phyloP scores from a whole-genome alignment of 2,888 invertebrate genomes.

The Lomographa bimaculata region DNA sequence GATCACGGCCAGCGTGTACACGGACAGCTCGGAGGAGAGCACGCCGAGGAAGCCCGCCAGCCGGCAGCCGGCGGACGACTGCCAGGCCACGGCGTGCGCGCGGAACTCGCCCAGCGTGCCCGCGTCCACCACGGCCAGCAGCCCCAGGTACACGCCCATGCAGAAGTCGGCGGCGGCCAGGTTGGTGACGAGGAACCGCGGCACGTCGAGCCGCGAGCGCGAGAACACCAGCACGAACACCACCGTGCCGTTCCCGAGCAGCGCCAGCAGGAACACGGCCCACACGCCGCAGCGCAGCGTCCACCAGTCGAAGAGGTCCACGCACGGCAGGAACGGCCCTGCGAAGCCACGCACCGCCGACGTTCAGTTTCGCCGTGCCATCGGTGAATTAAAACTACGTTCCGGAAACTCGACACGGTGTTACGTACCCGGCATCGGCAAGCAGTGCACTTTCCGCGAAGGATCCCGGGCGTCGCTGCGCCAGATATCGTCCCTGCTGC shows the following conservation, averaged over 20 bases:
- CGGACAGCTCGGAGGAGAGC: constrained; percentile 95
- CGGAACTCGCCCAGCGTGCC: constrained; percentile 98
- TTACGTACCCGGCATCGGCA: constrained; percentile 89
- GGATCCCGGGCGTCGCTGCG: constrained; percentile 39
- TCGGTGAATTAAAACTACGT: too few species aligned
- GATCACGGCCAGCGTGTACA: constrained; percentile 97
- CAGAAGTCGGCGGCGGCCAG: constrained; percentile 98
- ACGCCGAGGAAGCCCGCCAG: constrained; percentile 97
- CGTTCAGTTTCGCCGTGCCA: too few species aligned
- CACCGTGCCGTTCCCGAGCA: constrained; percentile 98
- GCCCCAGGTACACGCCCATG: constrained; percentile 97
- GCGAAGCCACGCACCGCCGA: constrained; percentile 23
- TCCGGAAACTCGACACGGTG: too few species aligned
- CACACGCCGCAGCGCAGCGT: constrained; percentile 97
- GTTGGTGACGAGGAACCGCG: constrained; percentile 97
- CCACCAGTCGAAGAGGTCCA: constrained; percentile 99
- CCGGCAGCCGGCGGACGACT: constrained; percentile 96
- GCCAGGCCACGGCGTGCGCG: constrained; percentile 98
- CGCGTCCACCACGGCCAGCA: constrained; percentile 97
- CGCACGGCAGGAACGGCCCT: constrained; percentile 97
- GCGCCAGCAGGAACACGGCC: constrained; percentile 97
- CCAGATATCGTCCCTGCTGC: constrained; percentile 30
- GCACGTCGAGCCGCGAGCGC: constrained; percentile 97
- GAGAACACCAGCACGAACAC: constrained; percentile 96
- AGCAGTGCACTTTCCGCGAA: constrained; percentile 86